Percentiles rank a stretch among this genome's conserved stretches.
Conservation (phyloP, 2,113 vertebrate species). For the Spermophilus dauricus region DNA sequence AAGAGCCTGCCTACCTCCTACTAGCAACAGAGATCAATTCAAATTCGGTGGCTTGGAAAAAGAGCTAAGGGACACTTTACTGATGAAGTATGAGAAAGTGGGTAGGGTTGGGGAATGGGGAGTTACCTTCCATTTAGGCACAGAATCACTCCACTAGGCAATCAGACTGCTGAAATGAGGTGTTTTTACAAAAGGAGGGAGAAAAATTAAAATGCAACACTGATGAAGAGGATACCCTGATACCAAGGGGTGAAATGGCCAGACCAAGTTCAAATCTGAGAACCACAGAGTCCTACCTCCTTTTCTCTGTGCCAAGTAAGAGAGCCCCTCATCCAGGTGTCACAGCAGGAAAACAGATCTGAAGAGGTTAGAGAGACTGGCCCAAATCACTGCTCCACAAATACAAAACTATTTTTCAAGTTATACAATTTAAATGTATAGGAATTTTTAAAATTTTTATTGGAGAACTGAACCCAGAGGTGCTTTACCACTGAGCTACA, state of each 20-base stretch:
- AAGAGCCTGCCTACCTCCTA: slow-evolving; percentile 36
- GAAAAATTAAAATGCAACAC: neutral
- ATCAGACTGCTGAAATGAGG: neutral
- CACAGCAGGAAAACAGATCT: neutral
- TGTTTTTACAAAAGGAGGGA: neutral
- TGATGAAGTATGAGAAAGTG: slow-evolving; percentile 72
- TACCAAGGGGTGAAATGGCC: neutral
- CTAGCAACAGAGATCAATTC: slow-evolving; percentile 81
- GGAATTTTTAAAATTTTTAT: neutral
- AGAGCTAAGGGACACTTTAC: slow-evolving; percentile 66
- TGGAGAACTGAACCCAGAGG: too few relatives aligned
- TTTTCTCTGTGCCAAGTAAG: neutral
- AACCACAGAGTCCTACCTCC: neutral
- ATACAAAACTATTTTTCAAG: neutral
- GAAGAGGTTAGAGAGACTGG: neutral
- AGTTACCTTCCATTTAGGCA: neutral
- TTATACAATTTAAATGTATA: neutral
- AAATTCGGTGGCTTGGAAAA: slow-evolving; percentile 80
- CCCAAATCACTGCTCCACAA: neutral
- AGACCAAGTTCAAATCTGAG: neutral
- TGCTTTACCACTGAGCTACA: too few relatives aligned
- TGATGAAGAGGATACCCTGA: neutral
- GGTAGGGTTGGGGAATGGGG: neutral
- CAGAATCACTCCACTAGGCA: neutral
- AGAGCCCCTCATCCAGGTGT: neutral